phyloP scores from a whole-genome alignment of 2,888 invertebrate genomes.

The Orthosia gothica region DNA sequence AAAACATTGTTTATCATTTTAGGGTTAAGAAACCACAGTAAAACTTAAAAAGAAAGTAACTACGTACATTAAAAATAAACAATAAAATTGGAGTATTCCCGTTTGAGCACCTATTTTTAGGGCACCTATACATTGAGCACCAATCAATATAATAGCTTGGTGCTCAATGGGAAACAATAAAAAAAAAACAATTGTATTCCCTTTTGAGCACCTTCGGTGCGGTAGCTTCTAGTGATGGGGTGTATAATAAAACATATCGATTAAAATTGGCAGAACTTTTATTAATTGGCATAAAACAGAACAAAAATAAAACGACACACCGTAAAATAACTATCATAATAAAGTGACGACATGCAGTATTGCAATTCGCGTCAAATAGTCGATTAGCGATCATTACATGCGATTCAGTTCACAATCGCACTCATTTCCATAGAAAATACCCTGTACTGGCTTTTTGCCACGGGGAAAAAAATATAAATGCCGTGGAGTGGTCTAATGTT shows the following conservation, averaged over 20 bases:
- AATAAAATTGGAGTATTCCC: background rate
- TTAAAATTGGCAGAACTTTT: too few species aligned
- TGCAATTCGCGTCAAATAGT: constrained; percentile 66
- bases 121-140: too few species aligned
- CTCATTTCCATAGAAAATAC: constrained; percentile 70
- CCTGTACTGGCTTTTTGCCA: constrained; percentile 64
- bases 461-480: constrained; percentile 30
- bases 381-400: constrained; percentile 69
- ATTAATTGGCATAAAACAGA: background rate
- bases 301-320: constrained; percentile 4
- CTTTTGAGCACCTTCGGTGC: too few species aligned
- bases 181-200: too few species aligned
- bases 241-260: too few species aligned
- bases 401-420: constrained; percentile 63
- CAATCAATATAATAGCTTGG: too few species aligned
- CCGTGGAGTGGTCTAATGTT: background rate
- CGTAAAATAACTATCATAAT: background rate
- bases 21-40: background rate
- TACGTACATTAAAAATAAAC: too few species aligned
- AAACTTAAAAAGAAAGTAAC: background rate
- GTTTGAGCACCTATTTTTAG: too few species aligned
- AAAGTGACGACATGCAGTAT: constrained; percentile 29
- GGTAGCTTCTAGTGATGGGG: too few species aligned
- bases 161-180: too few species aligned
- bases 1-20: background rate